Percentiles rank a stretch among this genome's conserved stretches.
Conservation (phyloP, 2,113 vertebrate species). For the Chunga burmeisteri region DNA sequence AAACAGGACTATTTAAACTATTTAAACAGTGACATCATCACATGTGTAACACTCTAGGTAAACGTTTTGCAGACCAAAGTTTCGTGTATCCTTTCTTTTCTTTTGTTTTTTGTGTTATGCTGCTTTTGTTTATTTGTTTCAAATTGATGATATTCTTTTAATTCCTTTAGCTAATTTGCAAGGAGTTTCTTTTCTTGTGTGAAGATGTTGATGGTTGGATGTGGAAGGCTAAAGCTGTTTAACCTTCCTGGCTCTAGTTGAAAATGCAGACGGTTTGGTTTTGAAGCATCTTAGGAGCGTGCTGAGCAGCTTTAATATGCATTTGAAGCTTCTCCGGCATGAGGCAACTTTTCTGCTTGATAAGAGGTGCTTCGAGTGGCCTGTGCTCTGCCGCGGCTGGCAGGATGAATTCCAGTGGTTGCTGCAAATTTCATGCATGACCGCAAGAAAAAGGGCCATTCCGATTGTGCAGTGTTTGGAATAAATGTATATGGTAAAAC, state of each 20-base stretch:
- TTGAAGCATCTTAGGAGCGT: background rate
- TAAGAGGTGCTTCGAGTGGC: background rate
- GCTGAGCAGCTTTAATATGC: slow-evolving; percentile 13
- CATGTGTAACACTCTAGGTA: background rate
- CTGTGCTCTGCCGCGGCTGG: background rate
- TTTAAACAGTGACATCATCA: background rate
- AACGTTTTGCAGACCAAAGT: background rate
- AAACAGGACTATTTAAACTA: no score
- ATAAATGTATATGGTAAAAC: background rate
- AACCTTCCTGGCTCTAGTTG: background rate
- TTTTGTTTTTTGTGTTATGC: background rate
- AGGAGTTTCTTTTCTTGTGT: background rate
- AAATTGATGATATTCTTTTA: background rate
- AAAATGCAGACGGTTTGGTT: background rate
- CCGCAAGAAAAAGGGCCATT: background rate
- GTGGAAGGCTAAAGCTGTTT: background rate
- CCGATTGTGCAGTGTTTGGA: background rate
- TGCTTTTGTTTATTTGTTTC: slow-evolving; percentile 5
- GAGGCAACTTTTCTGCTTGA: slow-evolving; percentile 9
- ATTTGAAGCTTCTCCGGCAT: background rate
- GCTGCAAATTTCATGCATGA: background rate
- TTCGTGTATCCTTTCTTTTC: background rate
- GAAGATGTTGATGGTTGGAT: background rate
- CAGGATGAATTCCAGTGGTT: slow-evolving; percentile 9
- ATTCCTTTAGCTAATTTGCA: background rate